Base-by-base conservation (phyloP, 2,113 vertebrate genomes). In the Pipra filicauda region DNA sequence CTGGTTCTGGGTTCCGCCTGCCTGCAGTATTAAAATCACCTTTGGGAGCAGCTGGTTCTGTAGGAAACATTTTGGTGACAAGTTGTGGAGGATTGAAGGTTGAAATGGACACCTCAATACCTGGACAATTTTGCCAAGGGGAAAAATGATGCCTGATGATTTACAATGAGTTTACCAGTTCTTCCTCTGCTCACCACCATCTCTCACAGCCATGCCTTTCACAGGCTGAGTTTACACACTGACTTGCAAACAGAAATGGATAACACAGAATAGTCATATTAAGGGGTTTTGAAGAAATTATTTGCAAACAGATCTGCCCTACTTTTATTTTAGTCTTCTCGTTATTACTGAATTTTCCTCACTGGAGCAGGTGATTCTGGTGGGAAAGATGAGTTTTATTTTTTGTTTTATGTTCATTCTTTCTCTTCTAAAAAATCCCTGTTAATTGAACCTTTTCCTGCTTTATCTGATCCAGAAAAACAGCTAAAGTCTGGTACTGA, bases 1-100 rank as follows among this genome's bases (percentile, higher is more conserved):
- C 39, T 88, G 85, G 74, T 62, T 93, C 83, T 54, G 72, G 55
- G 28, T 93, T 96, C 73, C 73, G 89, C 65, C 85, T 94, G 66
- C 49, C 62, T 88, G 61, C 57, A 55, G 11, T 0, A 10, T 31
- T 20, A 2, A 3, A 27, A 27, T 4, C 49, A 39, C 26, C 28
- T 91, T 21, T 81, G 52, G 57, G 57, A 78, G 48, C 11, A 66
- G 26, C 12, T 81, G 55, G 9, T 46, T n/a, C 19, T 39, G 31
- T 35, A 64, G 49, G 30, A 52, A 64, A 22, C 3, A 1, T 71
- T 85, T 87, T 44, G 46, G 51, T 67, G 79, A 16, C 0, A 0
- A 5, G 33, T 5, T 49, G 23, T 31, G 31, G 44, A n/a, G 49
- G 55, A 28, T 12, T 12, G 33, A 24, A 76, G 31, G 20, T 3